Conservation (phyloP, 1,140 invertebrate genomes). For the Lordiphosa mommai region DNA sequence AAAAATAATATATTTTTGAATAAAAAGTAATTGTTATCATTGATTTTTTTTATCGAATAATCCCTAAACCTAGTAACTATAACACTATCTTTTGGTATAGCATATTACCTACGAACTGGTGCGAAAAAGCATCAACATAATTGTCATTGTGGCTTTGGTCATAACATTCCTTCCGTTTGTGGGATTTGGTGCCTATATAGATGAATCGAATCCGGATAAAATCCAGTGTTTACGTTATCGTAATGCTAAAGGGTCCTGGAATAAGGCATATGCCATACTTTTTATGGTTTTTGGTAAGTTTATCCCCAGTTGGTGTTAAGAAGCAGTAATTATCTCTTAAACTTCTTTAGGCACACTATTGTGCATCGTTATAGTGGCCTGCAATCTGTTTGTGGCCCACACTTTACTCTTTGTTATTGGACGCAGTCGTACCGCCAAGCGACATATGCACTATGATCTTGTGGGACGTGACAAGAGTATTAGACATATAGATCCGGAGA, state of each 20-base stretch:
- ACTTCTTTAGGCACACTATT: constrained; percentile 84
- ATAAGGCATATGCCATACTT: constrained; percentile 88
- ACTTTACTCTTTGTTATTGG: constrained; percentile 84
- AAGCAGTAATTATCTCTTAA: neutral
- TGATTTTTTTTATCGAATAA: neutral
- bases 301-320: neutral
- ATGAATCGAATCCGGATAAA: constrained; percentile 66
- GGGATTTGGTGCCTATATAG: constrained; percentile 90
- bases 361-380: constrained; percentile 88
- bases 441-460: constrained; percentile 69
- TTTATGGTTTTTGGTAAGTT: constrained; percentile 88
- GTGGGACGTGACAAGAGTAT: constrained; percentile 63
- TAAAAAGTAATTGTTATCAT: no score
- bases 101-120: constrained; percentile 90
- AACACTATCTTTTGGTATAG: constrained; percentile 80
- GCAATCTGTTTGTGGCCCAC: constrained; percentile 89
- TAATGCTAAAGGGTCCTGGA: constrained; percentile 83
- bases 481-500: constrained; percentile 58
- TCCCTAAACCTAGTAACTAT: neutral
- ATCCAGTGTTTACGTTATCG: constrained; percentile 85
- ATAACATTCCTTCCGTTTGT: constrained; percentile 88
- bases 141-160: constrained; percentile 85
- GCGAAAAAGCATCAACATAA: constrained; percentile 84
- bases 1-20: neutral
- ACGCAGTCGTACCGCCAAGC: constrained; percentile 58